Evolutionary conservation across 2,888 invertebrate species (phyloP), one percentile per base, ranked within the genome.

Genomic region (Lysandra coridon): DNA sequence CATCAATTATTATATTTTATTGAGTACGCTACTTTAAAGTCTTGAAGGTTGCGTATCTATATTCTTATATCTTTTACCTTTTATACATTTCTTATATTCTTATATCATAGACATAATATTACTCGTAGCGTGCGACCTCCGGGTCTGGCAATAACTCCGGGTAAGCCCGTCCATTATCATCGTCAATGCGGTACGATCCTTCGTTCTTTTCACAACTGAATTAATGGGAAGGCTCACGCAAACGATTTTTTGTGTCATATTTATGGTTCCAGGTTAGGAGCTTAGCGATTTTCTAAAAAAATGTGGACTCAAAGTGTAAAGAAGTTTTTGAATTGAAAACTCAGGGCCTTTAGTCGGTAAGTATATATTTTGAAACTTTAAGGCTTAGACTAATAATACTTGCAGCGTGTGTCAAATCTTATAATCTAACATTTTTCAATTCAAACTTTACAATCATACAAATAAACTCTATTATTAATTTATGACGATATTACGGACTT

Each of bases 131-230:
- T 81, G 81, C 81, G 82, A 80, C 81, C 81, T 79, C 80, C 78
- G 79, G 81, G 82, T 81, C 83, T 83, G 79, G 81, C 85, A 85
- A 88, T 89, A 88, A 88, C 88, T 88, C 86, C 82, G 84, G 84
- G 85, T 88, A 87, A 86, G 86, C 84, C 86, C 88, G 89, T 90
- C 89, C 86, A 90, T 91, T 90, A 90, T 85, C 86, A 86, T 89
- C 87, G 88, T 88, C 84, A 87, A 86, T 86, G 85, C 84, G 83
- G 85, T 87, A 84, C 84, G 86, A 82, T 86, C 86, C 86, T 82
- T 83, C 85, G 86, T 86, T 91, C 91, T 89, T 91, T 92, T 91
- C 90, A 92, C 91, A 91, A 90, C 88, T 85, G 90, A 91, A 91
- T 92, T 92, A 92, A 92, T 92, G 91, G 88, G 83, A 80, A 83